Evolutionary conservation across 2,113 vertebrate genomes (phyloP).

Genomic region (Nibea coibor): DNA sequence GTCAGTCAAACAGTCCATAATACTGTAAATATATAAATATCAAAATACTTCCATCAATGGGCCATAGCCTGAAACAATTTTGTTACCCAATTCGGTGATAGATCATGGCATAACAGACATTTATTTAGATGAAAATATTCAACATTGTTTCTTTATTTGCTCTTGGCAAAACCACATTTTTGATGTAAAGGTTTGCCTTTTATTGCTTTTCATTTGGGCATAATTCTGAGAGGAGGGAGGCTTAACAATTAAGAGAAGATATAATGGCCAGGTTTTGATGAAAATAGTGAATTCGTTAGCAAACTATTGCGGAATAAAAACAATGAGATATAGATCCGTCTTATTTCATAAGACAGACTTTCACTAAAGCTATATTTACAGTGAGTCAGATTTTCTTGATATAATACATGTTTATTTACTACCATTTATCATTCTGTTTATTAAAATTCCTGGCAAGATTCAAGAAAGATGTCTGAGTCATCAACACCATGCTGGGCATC

Average conservation of each 20-base stretch:
- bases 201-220: neutral
- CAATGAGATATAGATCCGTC: neutral
- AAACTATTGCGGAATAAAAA: neutral
- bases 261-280: neutral
- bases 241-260: neutral
- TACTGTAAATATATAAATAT: no score
- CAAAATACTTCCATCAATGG: no score
- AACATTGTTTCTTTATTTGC: neutral
- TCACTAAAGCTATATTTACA: neutral
- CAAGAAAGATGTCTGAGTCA: slow-evolving; percentile 43
- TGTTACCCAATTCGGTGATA: no score
- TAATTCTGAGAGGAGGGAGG: neutral
- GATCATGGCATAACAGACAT: no score
- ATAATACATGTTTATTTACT: neutral
- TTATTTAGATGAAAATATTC: no score
- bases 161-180: neutral
- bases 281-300: neutral
- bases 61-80: no score
- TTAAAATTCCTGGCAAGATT: neutral
- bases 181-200: neutral
- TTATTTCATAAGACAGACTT: neutral
- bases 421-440: slow-evolving; percentile 10
- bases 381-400: neutral
- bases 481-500: slow-evolving; percentile 33
- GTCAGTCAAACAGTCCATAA: no score